Evolutionary conservation across 2,113 vertebrate species (phyloP), one percentile per base, ranked within the genome.

Genomic region (Microcebus tavaratra): DNA sequence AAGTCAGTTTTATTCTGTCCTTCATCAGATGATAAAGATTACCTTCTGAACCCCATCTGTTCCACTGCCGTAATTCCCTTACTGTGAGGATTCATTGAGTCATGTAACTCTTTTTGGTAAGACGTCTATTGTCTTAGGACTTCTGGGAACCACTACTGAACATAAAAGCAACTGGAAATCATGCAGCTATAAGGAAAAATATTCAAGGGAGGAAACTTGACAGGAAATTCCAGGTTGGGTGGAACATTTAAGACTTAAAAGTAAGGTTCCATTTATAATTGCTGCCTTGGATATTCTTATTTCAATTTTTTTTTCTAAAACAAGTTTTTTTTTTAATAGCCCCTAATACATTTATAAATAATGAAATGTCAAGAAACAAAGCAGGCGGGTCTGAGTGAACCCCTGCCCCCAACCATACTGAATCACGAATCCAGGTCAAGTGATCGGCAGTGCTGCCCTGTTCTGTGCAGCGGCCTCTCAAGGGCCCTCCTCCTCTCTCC

Each of bases 101-200:
- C 85, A 78, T 81, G 76, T 55, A 82, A 48, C n/a, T 88, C 68
- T 95, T 95, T 50, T 80, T 91, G 68, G 65, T 93, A 93, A 96
- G 76, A 95, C 63, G 45, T 48, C 88, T 70, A 94, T 96, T 98
- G 94, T 97, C 81, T 94, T 61, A 85, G 70, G 53, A 91, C 72
- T 96, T 95, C 93, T 95, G 81, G 81, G 92, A 96, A 96, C 83
- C 59, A 88, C 25, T 67, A 63, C 88, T 94, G 97, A 98, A 94
- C 96, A 97, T 90, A 96, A 96, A 96, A 95, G 92, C 96, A 95
- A 80, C 80, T 97, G 70, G 45, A 93, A 97, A 96, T 89, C 88
- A 91, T 85, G 90, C 27, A 57, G 75, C 76, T 93, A 76, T 94
- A 96, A 95, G 92, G 84, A 90, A 96, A 96, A 92, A 81, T 91